phyloP scores from a whole-genome alignment of 1,140 invertebrate species.

The Zaprionus vittiger region DNA sequence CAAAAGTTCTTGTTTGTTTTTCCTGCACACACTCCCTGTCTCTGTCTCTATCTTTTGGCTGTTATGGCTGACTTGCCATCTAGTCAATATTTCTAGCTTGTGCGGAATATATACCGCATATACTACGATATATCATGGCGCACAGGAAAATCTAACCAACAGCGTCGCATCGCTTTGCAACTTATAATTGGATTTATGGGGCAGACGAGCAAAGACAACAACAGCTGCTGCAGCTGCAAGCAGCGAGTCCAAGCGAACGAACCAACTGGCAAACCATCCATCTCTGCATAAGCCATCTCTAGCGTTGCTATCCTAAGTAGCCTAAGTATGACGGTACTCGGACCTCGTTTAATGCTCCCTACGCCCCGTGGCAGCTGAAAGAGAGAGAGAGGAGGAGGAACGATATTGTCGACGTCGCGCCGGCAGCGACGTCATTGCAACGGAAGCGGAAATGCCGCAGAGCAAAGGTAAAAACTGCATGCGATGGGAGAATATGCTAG shows the following conservation, averaged over 20 bases:
- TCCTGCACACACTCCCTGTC: not conserved
- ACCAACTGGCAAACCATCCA: slow-evolving; percentile 38
- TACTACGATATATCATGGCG: slow-evolving; percentile 26
- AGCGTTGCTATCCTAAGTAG: slow-evolving; percentile 46
- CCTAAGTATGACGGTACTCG: slow-evolving; percentile 30
- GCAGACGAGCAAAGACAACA: slow-evolving; percentile 29
- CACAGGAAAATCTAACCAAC: slow-evolving; percentile 19
- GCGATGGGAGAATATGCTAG: slow-evolving; percentile 19
- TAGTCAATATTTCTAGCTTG: slow-evolving; percentile 5
- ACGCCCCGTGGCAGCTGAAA: slow-evolving; percentile 11
- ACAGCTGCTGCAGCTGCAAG: not conserved
- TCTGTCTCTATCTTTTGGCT: not conserved
- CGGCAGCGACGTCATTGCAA: slow-evolving; percentile 28
- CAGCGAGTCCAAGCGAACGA: slow-evolving; percentile 2
- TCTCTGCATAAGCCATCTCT: slow-evolving; percentile 46
- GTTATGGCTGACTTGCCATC: slow-evolving; percentile 7
- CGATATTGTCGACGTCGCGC: slow-evolving; percentile 35
- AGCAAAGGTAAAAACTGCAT: slow-evolving; percentile 43
- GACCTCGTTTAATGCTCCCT: slow-evolving; percentile 46
- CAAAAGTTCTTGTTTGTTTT: not conserved
- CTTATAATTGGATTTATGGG: slow-evolving; percentile 68
- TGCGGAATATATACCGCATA: slow-evolving; percentile 3
- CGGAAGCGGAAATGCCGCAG: slow-evolving; percentile 56
- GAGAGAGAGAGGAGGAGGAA: not conserved
- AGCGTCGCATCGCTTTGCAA: slow-evolving; percentile 48